phyloP scores from a whole-genome alignment of 2,888 invertebrate genomes.

The Apamea epomidion region DNA sequence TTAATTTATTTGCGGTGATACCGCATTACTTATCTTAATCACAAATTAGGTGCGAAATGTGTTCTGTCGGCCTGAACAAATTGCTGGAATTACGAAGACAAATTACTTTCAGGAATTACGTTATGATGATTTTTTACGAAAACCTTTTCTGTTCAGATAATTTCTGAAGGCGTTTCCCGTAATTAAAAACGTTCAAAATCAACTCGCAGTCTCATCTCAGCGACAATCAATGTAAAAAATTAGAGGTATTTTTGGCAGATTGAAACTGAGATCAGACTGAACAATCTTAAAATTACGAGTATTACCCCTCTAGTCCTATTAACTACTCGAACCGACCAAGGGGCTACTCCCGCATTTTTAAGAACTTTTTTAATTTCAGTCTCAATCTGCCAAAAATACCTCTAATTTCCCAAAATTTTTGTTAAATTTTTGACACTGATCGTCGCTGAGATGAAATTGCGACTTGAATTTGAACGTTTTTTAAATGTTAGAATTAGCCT shows the following conservation, averaged over 20 bases:
- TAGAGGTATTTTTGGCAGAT: not conserved
- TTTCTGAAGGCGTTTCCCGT: not conserved
- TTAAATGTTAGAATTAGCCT: too few species aligned
- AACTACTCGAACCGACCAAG: too few species aligned
- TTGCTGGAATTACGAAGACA: conserved; percentile 25
- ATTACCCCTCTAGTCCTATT: not conserved
- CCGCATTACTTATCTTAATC: conserved; percentile 35
- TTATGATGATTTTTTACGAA: conserved; percentile 10
- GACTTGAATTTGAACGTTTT: not conserved
- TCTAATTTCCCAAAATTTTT: not conserved
- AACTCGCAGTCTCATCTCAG: not conserved
- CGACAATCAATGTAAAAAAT: not conserved
- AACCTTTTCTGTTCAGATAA: not conserved
- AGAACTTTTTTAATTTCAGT: not conserved
- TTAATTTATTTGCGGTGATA: conserved; percentile 50
- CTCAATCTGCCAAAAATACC: not conserved
- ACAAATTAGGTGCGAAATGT: conserved; percentile 48
- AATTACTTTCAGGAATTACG: conserved; percentile 14
- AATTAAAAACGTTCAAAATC: not conserved
- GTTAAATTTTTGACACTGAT: not conserved
- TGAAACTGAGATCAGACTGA: too few species aligned
- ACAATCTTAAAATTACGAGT: too few species aligned
- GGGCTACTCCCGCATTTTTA: too few species aligned
- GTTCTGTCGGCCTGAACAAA: conserved; percentile 7
- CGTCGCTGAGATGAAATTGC: not conserved